phyloP scores from a whole-genome alignment of 2,888 invertebrate species.

The Liodrosophila aerea region DNA sequence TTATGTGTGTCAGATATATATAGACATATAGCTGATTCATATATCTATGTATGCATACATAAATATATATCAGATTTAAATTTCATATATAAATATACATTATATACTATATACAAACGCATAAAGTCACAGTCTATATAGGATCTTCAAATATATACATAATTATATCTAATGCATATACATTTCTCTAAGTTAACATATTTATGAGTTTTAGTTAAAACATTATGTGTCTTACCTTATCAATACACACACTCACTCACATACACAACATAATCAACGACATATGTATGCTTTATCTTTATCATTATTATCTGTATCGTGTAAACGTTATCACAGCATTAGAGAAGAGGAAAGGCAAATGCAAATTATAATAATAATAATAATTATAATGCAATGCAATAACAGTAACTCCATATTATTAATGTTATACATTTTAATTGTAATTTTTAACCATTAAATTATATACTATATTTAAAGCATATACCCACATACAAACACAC shows the following conservation, averaged over 20 bases:
- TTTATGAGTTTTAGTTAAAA: slow-evolving; percentile 66
- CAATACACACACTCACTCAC: slow-evolving; percentile 38
- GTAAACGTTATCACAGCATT: slow-evolving; percentile 37
- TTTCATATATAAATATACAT: slow-evolving; percentile 21
- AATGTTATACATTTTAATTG: slow-evolving; percentile 62
- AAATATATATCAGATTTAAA: slow-evolving; percentile 17
- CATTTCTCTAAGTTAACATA: slow-evolving; percentile 56
- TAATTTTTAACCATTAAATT: slow-evolving; percentile 68
- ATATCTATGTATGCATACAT: slow-evolving; percentile 28
- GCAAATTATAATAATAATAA: slow-evolving; percentile 17
- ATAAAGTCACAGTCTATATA: slow-evolving; percentile 61
- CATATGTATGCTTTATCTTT: slow-evolving; percentile 64
- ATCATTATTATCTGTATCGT: slow-evolving; percentile 24
- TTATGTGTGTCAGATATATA: slow-evolving; percentile 10
- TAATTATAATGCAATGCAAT: slow-evolving; percentile 53
- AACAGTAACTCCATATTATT: slow-evolving; percentile 60
- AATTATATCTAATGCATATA: slow-evolving; percentile 32
- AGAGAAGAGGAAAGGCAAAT: slow-evolving; percentile 28
- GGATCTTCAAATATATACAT: slow-evolving; percentile 54
- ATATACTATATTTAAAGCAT: slow-evolving; percentile 45
- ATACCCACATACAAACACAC: slow-evolving; percentile 29
- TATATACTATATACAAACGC: slow-evolving; percentile 34
- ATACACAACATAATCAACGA: slow-evolving; percentile 69
- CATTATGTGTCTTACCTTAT: slow-evolving; percentile 61
- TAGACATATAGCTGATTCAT: neutral